Conservation (phyloP, 2,797 vertebrate species). For the Sebastiscus tertius region DNA sequence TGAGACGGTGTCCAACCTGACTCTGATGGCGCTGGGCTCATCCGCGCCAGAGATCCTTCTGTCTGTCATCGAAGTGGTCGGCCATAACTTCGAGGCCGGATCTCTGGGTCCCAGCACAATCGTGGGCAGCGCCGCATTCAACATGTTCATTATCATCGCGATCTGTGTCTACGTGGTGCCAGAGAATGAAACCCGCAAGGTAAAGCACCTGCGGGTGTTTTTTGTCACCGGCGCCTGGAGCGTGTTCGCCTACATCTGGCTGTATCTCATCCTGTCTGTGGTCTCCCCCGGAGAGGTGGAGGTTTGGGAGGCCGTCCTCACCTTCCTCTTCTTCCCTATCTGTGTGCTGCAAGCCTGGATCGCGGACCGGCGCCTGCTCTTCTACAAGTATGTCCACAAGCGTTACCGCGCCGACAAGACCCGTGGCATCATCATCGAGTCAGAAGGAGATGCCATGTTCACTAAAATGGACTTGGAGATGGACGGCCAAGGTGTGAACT, state of each 20-base stretch:
- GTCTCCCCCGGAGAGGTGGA: slow-evolving; percentile 86
- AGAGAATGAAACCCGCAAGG: slow-evolving; percentile 86
- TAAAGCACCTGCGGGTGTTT: slow-evolving; percentile 89
- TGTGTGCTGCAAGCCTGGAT: slow-evolving; percentile 90
- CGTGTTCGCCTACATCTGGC: slow-evolving; percentile 90
- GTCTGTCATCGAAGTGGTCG: slow-evolving; percentile 89
- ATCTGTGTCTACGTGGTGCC: slow-evolving; percentile 89
- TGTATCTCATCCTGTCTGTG: slow-evolving; percentile 88
- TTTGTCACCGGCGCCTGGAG: slow-evolving; percentile 89
- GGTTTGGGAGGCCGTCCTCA: slow-evolving; percentile 89
- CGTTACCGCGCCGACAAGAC: slow-evolving; percentile 87
- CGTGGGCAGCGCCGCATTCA: slow-evolving; percentile 90
- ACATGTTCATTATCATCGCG: slow-evolving; percentile 91
- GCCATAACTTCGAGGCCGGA: slow-evolving; percentile 86
- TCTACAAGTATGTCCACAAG: slow-evolving; percentile 88
- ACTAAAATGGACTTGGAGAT: slow-evolving; percentile 88
- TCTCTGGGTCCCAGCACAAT: slow-evolving; percentile 89
- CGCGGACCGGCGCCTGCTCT: slow-evolving; percentile 87
- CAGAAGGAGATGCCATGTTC: slow-evolving; percentile 85
- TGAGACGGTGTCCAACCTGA: slow-evolving; percentile 90
- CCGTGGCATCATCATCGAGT: slow-evolving; percentile 87
- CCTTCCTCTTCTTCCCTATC: slow-evolving; percentile 89
- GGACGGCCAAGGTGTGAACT: slow-evolving; percentile 84
- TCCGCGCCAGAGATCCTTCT: slow-evolving; percentile 90
- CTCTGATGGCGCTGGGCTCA: slow-evolving; percentile 89